Evolutionary conservation across 1,140 invertebrate species (phyloP), one percentile per base, ranked within the genome.

Genomic region (Metaphire vulgaris): DNA sequence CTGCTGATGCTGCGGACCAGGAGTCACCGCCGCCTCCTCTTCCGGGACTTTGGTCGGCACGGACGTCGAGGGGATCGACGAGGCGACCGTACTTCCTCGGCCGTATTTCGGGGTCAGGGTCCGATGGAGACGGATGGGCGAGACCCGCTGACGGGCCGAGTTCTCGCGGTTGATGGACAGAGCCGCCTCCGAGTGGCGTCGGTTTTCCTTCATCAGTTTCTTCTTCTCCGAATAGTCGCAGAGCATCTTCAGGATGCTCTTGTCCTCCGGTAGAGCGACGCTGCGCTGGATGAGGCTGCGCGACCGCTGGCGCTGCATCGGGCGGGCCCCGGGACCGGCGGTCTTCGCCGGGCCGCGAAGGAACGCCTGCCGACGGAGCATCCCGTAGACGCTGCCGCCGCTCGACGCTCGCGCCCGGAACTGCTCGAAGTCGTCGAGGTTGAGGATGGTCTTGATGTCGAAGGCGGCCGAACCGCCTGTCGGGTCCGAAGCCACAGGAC

Each of bases 311-410:
- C 41, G 41, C 41, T 56, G 41, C 41, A 56, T 56, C 41, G 41
- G 41, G 6, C 41, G 41, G 21, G 6, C 21, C 6, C 41, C 41
- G 6, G 41, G 41, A 56, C 41, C 41, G 6, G 6, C 41, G 41
- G 41, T 56, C 41, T 21, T 56, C 41, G 41, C 41, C 41, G 41
- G 41, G 41, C 41, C 41, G 41, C 41, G 41, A 56, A 56, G 41
- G 41, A 56, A 56, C 6, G 41, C 41, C 41, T 56, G 41, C 6
- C 41, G 41, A 56, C 41, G 41, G 32, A 78, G 56, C 73, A 78
- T 33, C 26, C 77, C 77, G 69, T 75, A 78, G 26, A 78, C 33
- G 30, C 73, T 78, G 56, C 77, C 77, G 6, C 77, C 77, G 41
- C 77, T 78, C 32, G 67, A 34, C 33, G 77, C 77, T 31, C 77